Conservation (phyloP, 2,888 invertebrate species). For the Metellina segmentata region DNA sequence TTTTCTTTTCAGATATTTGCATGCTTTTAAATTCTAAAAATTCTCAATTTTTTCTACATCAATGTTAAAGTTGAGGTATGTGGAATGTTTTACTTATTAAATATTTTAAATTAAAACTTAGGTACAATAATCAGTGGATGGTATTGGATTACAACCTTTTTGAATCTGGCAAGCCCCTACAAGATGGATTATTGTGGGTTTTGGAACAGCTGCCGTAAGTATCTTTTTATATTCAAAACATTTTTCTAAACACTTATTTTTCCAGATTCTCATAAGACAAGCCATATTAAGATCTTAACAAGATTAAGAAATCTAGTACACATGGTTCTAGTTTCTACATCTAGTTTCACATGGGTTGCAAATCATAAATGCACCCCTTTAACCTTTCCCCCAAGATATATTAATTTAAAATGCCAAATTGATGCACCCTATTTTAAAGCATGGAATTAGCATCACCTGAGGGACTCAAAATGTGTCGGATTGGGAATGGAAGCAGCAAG, state of each 20-base stretch:
- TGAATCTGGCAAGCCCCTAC: constrained; percentile 81
- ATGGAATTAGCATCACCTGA: no score
- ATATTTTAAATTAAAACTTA: constrained; percentile 76
- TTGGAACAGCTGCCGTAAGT: constrained; percentile 87
- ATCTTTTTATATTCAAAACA: not conserved
- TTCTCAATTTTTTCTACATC: no score
- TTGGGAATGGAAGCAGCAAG: no score
- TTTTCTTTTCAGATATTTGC: not conserved
- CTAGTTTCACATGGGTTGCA: no score
- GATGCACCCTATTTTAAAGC: no score
- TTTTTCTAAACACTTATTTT: not conserved
- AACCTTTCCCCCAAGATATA: no score
- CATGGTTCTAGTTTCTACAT: no score
- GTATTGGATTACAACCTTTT: constrained; percentile 88
- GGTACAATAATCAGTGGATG: constrained; percentile 93
- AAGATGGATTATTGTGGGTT: constrained; percentile 85
- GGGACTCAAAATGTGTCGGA: no score
- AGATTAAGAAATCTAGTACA: not conserved
- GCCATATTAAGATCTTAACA: not conserved
- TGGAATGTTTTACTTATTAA: not conserved
- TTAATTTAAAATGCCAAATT: no score
- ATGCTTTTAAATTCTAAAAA: not conserved
- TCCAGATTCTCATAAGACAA: not conserved
- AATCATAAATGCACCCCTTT: no score
- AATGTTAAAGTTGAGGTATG: not conserved